Base-by-base conservation (phyloP, 2,888 invertebrate species). In the Cantharis rustica region DNA sequence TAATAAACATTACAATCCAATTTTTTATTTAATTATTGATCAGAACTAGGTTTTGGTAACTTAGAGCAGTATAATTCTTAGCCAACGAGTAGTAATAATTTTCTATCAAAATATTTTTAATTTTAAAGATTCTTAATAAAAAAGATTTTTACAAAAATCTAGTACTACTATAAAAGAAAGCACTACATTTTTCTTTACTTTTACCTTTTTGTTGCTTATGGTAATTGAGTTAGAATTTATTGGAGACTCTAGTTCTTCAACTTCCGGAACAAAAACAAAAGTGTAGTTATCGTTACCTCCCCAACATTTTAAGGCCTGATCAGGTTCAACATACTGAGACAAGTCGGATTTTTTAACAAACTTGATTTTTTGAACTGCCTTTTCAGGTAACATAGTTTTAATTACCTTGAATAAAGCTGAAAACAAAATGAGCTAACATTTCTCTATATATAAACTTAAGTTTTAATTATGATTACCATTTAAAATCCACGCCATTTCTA, bases 401-500 rank as follows among this genome's bases (percentile, higher is more conserved):
- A 98, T 94, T 64, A 98, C 91, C 89, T 95, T 97, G 88, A 98
- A 98, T 0, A 96, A 96, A 80, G 98, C 96, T 95, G 84, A 89
- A 89, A 73, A 62, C 10, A 1, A 63, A 17, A 17, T 17, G 7
- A 10, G 7, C 2, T 63, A 63, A 17, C 10, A 63, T 11, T 9
- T 16, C 2, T 10, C 2, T 2, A 2, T 63, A 2, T 63, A 16
- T 23, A 11, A 27, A 16, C 63, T 31, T 23, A 66, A 15, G 15
- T 61, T 70, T 27, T 73, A 72, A 27, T 15, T 70, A 27, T 61
- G 86, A 89, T 89, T 89, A 94, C 94, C 93, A 84, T 94, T 96
- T 77, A 98, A 88, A 0, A 98, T 92, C 98, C 98, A 98, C 0
- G 98, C 96, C 95, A 98, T 95, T 86, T 98, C 97, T 86, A 91